Base-by-base conservation (phyloP, 2,888 invertebrate species). In the Scelioninae gen. 2 region DNA sequence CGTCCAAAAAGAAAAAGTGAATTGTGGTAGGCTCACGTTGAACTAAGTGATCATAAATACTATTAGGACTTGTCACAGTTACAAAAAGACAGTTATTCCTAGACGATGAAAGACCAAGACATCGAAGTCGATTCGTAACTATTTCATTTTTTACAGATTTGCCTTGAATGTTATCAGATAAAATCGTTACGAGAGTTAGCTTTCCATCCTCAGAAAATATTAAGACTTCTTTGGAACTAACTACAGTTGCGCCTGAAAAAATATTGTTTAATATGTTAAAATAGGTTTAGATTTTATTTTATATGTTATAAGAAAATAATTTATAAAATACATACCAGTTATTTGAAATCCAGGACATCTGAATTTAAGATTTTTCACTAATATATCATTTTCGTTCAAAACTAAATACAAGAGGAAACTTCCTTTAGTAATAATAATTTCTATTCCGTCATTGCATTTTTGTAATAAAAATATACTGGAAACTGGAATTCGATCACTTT, bases 41-140 rank as follows among this genome's bases (percentile, higher is more conserved):
- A 1, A 81, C 75, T 25, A 86, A 72, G 76, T 87, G 86, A 76
- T 87, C 87, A 63, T 84, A 84, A 13, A 79, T 73, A 3, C 68
- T 72, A 53, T 80, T 81, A 1, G 86, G 86, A 77, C 82, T 85
- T 2, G 81, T 82, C 16, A 84, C 63, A 45, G 79, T 79, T 3
- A 79, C 25, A 16, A 83, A 79, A 15, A 84, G 75, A 6, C 75
- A 45, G 41, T 74, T 74, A 60, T 79, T 86, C 25, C 60, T 69
- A 1, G 85, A 84, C 75, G 74, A 69, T 1, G 82, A 75, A 3
- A 84, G 72, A 2, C 85, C 86, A 2, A 85, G 68, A 75, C 80
- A 85, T 19, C 83, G 85, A 1, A 81, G 48, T 48, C 69, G 67
- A 22, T 55, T 70, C 15, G 78, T 77, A 10, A 78, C 69, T 19